Conservation (phyloP, 1,140 invertebrate species). For the Drosophila jambulina region DNA sequence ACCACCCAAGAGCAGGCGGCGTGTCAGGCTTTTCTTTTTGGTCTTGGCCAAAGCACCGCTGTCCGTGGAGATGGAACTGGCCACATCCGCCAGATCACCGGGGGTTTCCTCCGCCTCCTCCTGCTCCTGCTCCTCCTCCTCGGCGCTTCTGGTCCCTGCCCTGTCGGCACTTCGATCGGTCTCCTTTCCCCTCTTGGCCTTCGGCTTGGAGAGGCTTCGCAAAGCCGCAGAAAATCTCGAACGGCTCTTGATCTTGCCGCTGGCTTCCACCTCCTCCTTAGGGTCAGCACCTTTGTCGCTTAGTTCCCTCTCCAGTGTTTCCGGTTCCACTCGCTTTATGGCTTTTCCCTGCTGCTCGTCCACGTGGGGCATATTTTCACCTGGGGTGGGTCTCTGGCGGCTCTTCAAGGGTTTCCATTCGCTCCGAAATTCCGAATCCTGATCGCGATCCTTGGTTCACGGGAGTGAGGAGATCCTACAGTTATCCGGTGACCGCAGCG, state of each 20-base stretch:
- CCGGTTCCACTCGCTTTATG: conserved; percentile 37
- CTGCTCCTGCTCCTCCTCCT: conserved; percentile 27
- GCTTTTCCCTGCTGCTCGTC: conserved; percentile 48
- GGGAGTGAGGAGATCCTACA: background rate
- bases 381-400: conserved; percentile 15
- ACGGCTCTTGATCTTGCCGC: conserved; percentile 64
- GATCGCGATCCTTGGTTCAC: conserved; percentile 5
- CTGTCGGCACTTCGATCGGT: conserved; percentile 22
- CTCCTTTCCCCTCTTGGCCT: conserved; percentile 55
- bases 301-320: conserved; percentile 6
- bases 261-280: conserved; percentile 21
- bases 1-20: conserved; percentile 62
- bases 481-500: conserved; percentile 55
- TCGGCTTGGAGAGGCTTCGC: conserved; percentile 70
- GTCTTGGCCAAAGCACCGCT: conserved; percentile 48
- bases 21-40: conserved; percentile 76
- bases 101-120: conserved; percentile 32
- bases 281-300: conserved; percentile 8
- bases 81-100: conserved; percentile 43
- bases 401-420: conserved; percentile 39
- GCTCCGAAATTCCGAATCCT: conserved; percentile 11
- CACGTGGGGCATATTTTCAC: conserved; percentile 73
- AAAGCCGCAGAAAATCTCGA: conserved; percentile 80
- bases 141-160: conserved; percentile 18
- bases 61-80: conserved; percentile 35